Percentiles rank a stretch among this genome's conserved stretches.
Conservation (phyloP, 2,888 invertebrate genomes). For the Napeogenes sylphis region DNA sequence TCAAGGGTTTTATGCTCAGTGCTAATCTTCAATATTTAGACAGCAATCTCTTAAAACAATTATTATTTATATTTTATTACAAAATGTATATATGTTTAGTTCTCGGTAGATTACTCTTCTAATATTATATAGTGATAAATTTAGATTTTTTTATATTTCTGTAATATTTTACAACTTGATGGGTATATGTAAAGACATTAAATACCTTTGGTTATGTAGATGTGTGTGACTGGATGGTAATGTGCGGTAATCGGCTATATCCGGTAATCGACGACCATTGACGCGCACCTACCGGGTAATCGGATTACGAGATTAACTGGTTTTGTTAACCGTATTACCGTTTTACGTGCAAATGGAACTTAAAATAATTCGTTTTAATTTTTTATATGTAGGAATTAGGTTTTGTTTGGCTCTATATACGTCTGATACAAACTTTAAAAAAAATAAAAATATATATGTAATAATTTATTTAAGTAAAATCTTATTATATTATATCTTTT, state of each 20-base stretch:
- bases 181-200: background rate
- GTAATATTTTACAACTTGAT: no score
- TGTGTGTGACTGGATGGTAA: slow-evolving; percentile 10
- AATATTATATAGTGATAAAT: no score
- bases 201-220: slow-evolving; percentile 4
- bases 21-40: no score
- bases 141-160: no score
- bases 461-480: no score
- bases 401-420: background rate
- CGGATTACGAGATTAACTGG: slow-evolving; percentile 24
- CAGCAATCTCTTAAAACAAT: no score
- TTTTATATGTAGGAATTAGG: background rate
- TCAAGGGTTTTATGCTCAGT: no score
- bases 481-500: no score
- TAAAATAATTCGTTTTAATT: background rate
- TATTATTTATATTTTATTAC: no score
- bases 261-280: slow-evolving; percentile 24
- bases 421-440: background rate
- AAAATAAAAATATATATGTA: background rate
- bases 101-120: no score
- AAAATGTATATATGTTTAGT: no score
- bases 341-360: background rate
- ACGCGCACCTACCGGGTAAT: slow-evolving; percentile 23
- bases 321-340: slow-evolving; percentile 14
- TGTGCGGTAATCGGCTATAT: slow-evolving; percentile 17